Evolutionary conservation across 2,113 vertebrate genomes (phyloP).

Genomic region (Takifugu bimaculatus): DNA sequence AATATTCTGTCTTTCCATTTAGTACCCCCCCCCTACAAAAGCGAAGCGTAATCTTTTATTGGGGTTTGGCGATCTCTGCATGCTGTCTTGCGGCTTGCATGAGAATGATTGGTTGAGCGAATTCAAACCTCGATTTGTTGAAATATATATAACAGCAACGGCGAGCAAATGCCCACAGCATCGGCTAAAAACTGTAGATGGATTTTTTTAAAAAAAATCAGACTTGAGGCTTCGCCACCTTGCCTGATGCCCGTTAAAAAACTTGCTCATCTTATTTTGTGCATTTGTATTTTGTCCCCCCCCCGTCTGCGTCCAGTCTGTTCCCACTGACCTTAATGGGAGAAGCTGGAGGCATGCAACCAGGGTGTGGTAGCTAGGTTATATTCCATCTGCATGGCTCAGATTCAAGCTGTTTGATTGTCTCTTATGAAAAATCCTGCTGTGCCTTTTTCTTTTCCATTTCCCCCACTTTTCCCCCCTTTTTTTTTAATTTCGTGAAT

Average conservation of each 20-base stretch:
- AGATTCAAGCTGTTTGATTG: constrained; percentile 53
- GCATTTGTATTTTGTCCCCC: constrained; percentile 8
- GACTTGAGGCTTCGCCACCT: constrained; percentile 32
- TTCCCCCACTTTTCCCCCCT: neutral
- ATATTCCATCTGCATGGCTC: constrained; percentile 54
- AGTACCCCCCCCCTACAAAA: constrained; percentile 46
- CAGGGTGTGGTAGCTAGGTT: constrained; percentile 58
- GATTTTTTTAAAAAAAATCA: constrained; percentile 22
- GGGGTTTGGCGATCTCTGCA: constrained; percentile 55
- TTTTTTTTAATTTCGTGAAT: constrained; percentile 28
- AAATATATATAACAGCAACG: constrained; percentile 16
- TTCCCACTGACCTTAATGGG: constrained; percentile 51
- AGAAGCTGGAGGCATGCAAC: constrained; percentile 50
- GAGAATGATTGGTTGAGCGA: constrained; percentile 40
- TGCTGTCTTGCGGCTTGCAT: constrained; percentile 44
- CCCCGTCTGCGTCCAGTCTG: constrained; percentile 47
- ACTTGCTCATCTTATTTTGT: neutral
- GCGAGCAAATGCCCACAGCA: constrained; percentile 22
- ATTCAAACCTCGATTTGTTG: constrained; percentile 35
- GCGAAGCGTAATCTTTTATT: constrained; percentile 71
- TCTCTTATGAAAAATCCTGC: constrained; percentile 50
- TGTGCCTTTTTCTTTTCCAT: constrained; percentile 10
- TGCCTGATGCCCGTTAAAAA: constrained; percentile 4
- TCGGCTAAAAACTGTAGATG: constrained; percentile 28
- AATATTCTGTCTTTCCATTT: constrained; percentile 75